Base-by-base conservation (phyloP, 37 sponge, comb jelly and placozoan species). In the Theonella swinhoei region DNA sequence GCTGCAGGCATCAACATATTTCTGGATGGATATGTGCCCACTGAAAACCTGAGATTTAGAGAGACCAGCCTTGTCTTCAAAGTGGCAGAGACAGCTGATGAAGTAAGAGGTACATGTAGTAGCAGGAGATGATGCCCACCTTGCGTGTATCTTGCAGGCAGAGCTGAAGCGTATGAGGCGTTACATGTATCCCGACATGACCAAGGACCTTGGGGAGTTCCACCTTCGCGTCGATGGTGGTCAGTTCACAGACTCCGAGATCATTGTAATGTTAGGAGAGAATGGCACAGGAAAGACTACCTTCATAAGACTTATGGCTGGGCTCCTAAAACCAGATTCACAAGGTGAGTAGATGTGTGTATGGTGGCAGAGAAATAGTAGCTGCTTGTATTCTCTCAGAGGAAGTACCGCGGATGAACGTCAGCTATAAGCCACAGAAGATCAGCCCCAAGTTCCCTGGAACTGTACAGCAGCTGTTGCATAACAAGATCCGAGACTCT, bases 201-300 rank as follows among this genome's bases (percentile, higher is more conserved):
- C 60, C 28, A 96, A 96, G 85, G 58, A 80, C 35, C 31, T 93
- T 71, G 99, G 97, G 43, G 39, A 22, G 62, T 93, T 83, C 70
- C 42, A 90, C 24, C 39, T 98, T 73, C 47, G 23, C 32, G 76
- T 98, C 0, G 42, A 78, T 17, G 32, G 68, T 68, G 99, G 99
- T 22, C 91, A 99, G 62, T 99, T 99, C 81, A 96, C 97, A 7
- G 99, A 96, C 83, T 96, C 97, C 54, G 99, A 99, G 82, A 96
- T 99, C 30, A 94, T 99, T 76, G 99, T 99, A 30, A 94, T 99
- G 97, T 75, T 99, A 67, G 99, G 99, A 75, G 99, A 99, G 84
- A 99, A 99, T 65, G 99, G 97, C 0, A 96, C 99, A 26, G 99
- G 99, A 9, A 99, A 99, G 82, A 99, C 99, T 17, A 99, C 99